Base-by-base conservation (phyloP, 2,888 invertebrate genomes). In the Clostera curtula region DNA sequence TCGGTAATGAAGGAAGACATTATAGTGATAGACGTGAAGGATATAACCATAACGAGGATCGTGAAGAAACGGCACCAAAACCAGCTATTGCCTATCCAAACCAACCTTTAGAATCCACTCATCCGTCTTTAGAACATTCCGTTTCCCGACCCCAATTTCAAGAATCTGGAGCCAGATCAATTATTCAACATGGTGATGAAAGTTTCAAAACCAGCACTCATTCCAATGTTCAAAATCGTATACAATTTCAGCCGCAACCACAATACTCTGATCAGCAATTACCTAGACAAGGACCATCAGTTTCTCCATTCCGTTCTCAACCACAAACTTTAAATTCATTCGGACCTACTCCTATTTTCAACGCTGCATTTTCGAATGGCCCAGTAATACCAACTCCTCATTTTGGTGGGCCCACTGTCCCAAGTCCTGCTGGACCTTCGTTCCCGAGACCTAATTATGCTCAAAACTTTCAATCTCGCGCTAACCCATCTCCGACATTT, bases 1-100 rank as follows among this genome's bases (percentile, higher is more conserved):
- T 95, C 49, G 93, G 93, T 1, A 88, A 85, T 32, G 89, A 91
- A 40, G 85, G 86, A 33, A 83, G 61, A 18, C 80, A 80, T 37
- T 68, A 77, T 32, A 58, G 68, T 42, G 70, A 73, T 24, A 67
- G 79, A 31, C 59, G 70, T 14, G 79, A 75, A 45, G 62, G 68
- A 22, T 54, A 49, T 25, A 40, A 48, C 7, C 56, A 61, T n/a
- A 56, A 52, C 1, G 84, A 85, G 58, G 68, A 68, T 15, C 79
- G 67, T 36, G 89, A 89, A 50, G 90, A 89, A 66, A 89, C 90
- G 27, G 87, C 89, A 13, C 88, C 89, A 8, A 85, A 86, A 34
- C 88, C 88, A 13, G 87, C 88, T 3, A 85, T 90, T 17, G 88
- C 87, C 25, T 66, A 70, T 31, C 84, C 83, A 1, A 83, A 79